Conservation (phyloP, 2,113 vertebrate species). For the Balaenoptera acutorostrata region DNA sequence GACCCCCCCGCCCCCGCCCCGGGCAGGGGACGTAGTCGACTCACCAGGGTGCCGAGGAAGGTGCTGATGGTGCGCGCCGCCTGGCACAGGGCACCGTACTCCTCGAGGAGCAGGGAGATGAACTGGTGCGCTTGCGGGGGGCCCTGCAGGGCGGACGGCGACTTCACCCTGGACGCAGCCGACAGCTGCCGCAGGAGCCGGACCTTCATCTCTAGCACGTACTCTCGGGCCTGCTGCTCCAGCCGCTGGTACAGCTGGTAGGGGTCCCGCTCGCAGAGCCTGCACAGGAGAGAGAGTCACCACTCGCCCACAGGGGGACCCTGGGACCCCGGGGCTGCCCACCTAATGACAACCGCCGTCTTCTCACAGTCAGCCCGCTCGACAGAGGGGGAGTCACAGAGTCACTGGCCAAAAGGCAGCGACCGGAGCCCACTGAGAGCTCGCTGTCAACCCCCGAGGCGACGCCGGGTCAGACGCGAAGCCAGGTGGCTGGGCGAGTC, state of each 20-base stretch:
- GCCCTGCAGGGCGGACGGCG: constrained; percentile 83
- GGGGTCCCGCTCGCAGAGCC: constrained; percentile 96
- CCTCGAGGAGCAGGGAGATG: constrained; percentile 95
- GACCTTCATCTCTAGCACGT: constrained; percentile 96
- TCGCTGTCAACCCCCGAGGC: not conserved
- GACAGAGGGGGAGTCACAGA: not conserved
- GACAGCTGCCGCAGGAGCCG: constrained; percentile 94
- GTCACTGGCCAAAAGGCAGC: accelerated
- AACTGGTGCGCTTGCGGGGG: constrained; percentile 96
- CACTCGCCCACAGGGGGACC: not conserved
- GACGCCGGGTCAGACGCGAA: accelerated
- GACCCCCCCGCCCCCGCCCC: not conserved
- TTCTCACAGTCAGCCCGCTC: not conserved
- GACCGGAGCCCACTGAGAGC: not conserved
- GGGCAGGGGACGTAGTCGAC: constrained; percentile 1
- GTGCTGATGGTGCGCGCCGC: constrained; percentile 96
- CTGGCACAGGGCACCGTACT: constrained; percentile 95
- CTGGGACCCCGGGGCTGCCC: not conserved
- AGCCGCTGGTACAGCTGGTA: constrained; percentile 97
- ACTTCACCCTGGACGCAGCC: constrained; percentile 83
- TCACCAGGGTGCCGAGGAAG: constrained; percentile 96
- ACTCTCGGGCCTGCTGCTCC: constrained; percentile 96
- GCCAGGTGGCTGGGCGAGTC: not conserved
- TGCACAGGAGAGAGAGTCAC: constrained; percentile 60
- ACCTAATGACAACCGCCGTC: accelerated